Base-by-base conservation (phyloP, 2,888 invertebrate genomes). In the Apodemia zela region DNA sequence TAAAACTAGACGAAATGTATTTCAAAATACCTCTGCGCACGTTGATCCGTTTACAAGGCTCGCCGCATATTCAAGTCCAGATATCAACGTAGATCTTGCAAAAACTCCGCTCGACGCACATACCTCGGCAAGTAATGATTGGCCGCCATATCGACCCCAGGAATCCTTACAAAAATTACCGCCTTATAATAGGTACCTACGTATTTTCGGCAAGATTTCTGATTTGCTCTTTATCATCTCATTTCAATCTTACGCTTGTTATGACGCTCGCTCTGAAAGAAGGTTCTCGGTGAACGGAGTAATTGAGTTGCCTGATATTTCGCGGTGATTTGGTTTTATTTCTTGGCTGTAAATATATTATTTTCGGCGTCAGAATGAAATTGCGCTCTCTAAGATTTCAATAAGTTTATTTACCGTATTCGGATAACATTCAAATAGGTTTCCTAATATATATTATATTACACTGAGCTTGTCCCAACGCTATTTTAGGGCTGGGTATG, bases 181-280 rank as follows among this genome's bases (percentile, higher is more conserved):
- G 86, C 79, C 76, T 81, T 75, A 79, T 89, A 89, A 87, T 87
- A 84, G 80, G 81, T 81, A 79, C 72, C 70, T 81, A 78, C 80
- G 81, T 82, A 85, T 87, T 89, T 90, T 90, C 80, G 89, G 87
- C 82, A 83, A 89, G 86, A 88, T 89, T 87, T 85, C 85, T 80
- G 86, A 89, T 89, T 87, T 78, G 76, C 69, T 71, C 73, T 73
- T 85, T 89, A 91, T 91, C 90, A 81, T 77, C 82, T 85, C 84
- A 85, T 88, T 89, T 87, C 83, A 85, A 91, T 90, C 89, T 89
- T 81, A 77, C 79, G 84, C 84, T 82, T 87, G 82, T 89, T 89
- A 88, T 87, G 65, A 70, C 65, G 68, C 68, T 17, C 65, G 68
- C 67, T 66, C 66, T 61, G 59, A 66, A 65, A 64, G 65, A 60